These are phyloP conservation scores for Dryobates pubescens DNA, from an alignment of 2,797 vertebrate species.

Conservation along the genomic window DNA sequence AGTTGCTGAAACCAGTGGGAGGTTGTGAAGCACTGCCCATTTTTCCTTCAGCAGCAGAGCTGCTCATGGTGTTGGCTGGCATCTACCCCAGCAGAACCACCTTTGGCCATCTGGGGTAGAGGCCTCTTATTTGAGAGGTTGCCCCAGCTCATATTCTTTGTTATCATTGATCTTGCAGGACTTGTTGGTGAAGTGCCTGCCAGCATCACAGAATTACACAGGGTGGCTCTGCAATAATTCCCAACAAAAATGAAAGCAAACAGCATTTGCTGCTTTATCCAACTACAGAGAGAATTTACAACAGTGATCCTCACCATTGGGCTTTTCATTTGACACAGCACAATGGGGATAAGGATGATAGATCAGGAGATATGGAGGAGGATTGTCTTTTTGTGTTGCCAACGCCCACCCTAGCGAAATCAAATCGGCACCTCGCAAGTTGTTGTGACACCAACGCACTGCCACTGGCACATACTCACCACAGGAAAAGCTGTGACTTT, in stretches of 20 bases:
- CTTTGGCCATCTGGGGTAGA: not conserved
- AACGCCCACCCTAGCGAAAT: not conserved
- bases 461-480: not conserved
- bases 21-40: constrained; percentile 76
- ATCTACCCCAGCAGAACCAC: constrained; percentile 82
- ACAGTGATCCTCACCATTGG: not conserved
- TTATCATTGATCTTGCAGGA: not conserved
- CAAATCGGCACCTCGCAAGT: not conserved
- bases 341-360: constrained; percentile 33
- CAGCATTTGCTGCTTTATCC: not conserved
- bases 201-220: constrained; percentile 5
- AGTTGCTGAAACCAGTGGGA: constrained; percentile 77
- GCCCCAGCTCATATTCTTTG: not conserved
- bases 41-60: constrained; percentile 80
- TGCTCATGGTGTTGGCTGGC: constrained; percentile 72
- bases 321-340: constrained; percentile 31
- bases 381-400: constrained; percentile 56
- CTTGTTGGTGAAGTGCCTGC: not conserved
- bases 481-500: not conserved
- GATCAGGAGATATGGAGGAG: constrained; percentile 69
- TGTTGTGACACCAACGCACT: constrained; percentile 6
- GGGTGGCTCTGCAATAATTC: constrained; percentile 65
- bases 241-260: not conserved
- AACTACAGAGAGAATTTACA: not conserved
- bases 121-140: not conserved